Conservation (phyloP, 2,113 vertebrate genomes). For the Petaurus breviceps region DNA sequence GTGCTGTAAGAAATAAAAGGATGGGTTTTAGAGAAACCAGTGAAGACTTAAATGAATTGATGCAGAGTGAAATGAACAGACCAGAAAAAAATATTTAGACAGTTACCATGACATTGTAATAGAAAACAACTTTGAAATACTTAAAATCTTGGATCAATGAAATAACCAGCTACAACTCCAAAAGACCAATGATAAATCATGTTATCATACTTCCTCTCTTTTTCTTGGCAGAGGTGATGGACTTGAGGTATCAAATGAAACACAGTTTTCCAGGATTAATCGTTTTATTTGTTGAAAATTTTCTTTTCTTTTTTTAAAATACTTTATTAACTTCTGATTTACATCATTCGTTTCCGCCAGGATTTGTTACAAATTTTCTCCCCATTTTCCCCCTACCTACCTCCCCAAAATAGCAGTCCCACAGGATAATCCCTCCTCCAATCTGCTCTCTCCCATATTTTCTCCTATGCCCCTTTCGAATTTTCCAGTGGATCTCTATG, state of each 20-base stretch:
- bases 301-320: too few relatives aligned
- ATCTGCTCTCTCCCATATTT: too few relatives aligned
- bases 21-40: background rate
- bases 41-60: background rate
- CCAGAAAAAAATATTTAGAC: background rate
- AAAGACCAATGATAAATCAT: background rate
- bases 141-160: background rate
- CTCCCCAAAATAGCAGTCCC: too few relatives aligned
- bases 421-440: too few relatives aligned
- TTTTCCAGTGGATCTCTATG: too few relatives aligned
- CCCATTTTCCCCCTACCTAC: too few relatives aligned
- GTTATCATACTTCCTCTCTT: background rate
- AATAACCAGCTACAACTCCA: background rate
- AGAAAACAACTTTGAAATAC: background rate
- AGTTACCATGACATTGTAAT: background rate
- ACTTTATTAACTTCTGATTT: too few relatives aligned
- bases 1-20: background rate
- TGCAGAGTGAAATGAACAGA: background rate
- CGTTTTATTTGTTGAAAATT: background rate
- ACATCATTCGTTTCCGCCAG: too few relatives aligned
- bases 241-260: background rate
- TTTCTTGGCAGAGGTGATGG: background rate
- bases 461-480: too few relatives aligned
- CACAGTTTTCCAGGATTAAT: background rate
- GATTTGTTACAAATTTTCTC: too few relatives aligned